Evolutionary conservation across 2,888 invertebrate species (phyloP).

Genomic region (Barypeithes pellucidus): DNA sequence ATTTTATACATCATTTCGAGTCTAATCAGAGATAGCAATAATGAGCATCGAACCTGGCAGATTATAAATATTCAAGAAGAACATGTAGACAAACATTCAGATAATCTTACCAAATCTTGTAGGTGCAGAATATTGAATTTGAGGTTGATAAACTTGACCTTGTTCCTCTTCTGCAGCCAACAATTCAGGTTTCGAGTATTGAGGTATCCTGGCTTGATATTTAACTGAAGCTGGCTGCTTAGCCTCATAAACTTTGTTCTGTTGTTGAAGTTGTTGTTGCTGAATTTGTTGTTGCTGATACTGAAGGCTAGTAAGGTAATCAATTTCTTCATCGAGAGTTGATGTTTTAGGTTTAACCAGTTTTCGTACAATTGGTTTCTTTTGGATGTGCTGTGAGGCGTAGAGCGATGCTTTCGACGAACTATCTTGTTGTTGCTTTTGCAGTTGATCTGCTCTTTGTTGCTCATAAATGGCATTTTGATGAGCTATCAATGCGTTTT

Average conservation of each 20-base stretch:
- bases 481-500: constrained; percentile 41
- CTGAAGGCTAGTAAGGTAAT: constrained; percentile 42
- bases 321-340: constrained; percentile 37
- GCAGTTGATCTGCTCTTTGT: constrained; percentile 36
- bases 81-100: too few relatives aligned
- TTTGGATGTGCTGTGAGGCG: constrained; percentile 34
- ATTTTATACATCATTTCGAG: too few relatives aligned
- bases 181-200: constrained; percentile 32
- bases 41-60: too few relatives aligned
- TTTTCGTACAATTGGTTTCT: constrained; percentile 16
- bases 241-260: constrained; percentile 6
- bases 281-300: constrained; percentile 37
- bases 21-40: too few relatives aligned
- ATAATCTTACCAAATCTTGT: constrained; percentile 16
- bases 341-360: constrained; percentile 32
- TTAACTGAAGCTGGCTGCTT: constrained; percentile 29
- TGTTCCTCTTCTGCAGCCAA: constrained; percentile 27
- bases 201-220: constrained; percentile 41
- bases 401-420: constrained; percentile 30
- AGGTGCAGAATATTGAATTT: constrained; percentile 10
- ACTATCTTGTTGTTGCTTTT: constrained; percentile 19
- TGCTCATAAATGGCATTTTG: constrained; percentile 45
- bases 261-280: constrained; percentile 28
- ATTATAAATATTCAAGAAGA: too few relatives aligned
- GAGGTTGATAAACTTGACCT: constrained; percentile 25